A percentile compares a stretch with the other conserved stretches of the same genome.
Evolutionary conservation across 2,797 vertebrate species (phyloP).

Genomic region (Ambastaia sidthimunki): DNA sequence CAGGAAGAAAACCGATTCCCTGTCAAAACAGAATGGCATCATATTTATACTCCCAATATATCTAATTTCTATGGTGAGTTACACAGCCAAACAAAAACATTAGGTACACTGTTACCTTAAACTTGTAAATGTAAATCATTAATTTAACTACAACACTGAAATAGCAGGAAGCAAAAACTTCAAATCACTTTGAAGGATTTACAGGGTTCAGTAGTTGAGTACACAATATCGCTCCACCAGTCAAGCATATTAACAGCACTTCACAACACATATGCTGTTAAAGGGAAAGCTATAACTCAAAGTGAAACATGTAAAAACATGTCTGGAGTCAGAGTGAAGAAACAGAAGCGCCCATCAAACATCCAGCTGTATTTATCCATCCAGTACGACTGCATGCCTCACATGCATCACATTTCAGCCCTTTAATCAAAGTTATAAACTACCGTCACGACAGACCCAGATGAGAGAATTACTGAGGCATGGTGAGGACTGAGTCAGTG

Average conservation of each 20-base stretch:
- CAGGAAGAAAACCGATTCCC: too few relatives aligned
- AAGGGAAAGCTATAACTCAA: background rate
- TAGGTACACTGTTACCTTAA: background rate
- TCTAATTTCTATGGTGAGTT: background rate
- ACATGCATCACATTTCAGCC: constrained; percentile 29
- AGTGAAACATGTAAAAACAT: background rate
- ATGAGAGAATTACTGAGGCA: constrained; percentile 15
- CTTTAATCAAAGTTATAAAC: constrained; percentile 40
- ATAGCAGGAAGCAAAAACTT: background rate
- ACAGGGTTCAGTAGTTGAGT: background rate
- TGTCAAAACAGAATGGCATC: too few relatives aligned
- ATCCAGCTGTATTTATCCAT: constrained; percentile 59
- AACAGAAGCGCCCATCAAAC: constrained; percentile 37
- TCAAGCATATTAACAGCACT: background rate
- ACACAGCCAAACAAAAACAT: too few relatives aligned
- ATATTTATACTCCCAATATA: background rate
- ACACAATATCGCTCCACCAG: background rate
- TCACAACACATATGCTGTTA: background rate
- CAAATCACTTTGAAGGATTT: background rate
- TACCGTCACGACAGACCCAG: constrained; percentile 4
- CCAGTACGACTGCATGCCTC: constrained; percentile 24
- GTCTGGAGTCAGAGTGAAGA: background rate
- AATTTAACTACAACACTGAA: background rate
- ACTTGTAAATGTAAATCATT: background rate
- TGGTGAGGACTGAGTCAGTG: constrained; percentile 13